phyloP scores from a whole-genome alignment of 2,888 invertebrate genomes.

The Oscheius sp. region DNA sequence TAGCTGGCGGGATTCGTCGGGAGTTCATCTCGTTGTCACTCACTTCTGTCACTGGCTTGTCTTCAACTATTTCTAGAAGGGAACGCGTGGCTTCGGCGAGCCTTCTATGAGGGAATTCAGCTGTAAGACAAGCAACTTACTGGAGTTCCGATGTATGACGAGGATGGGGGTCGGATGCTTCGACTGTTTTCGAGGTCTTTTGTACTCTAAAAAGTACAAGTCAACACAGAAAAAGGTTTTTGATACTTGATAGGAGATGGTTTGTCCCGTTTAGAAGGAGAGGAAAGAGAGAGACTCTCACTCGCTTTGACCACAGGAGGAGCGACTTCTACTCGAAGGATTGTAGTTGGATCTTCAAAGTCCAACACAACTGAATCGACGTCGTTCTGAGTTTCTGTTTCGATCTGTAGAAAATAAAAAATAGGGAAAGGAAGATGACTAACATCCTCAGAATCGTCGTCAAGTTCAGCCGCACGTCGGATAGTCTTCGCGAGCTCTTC shows the following conservation, averaged over 20 bases:
- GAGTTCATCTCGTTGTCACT: background rate
- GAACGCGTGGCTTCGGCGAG: conserved; percentile 25
- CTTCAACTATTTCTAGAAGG: conserved; percentile 19
- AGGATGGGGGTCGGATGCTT: background rate
- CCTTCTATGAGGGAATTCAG: too few species aligned
- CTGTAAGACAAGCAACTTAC: too few species aligned
- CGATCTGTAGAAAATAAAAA: background rate
- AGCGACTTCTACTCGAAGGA: conserved; percentile 15
- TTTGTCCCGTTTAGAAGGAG: conserved; percentile 1
- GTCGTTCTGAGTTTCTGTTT: conserved; percentile 24
- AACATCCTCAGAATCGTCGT: conserved; percentile 13
- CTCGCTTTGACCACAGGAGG: conserved; percentile 21
- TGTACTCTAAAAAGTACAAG: background rate
- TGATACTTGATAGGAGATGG: background rate
- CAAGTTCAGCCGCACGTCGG: conserved; percentile 2
- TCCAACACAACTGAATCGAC: conserved; percentile 23
- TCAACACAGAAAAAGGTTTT: background rate
- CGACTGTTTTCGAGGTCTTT: conserved; percentile 4
- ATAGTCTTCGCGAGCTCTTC: conserved; percentile 25
- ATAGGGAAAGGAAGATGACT: background rate
- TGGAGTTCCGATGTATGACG: background rate
- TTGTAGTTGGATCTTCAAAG: background rate
- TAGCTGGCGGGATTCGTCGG: conserved; percentile 21
- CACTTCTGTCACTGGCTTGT: conserved; percentile 13
- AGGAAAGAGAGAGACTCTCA: conserved; percentile 7